Evolutionary conservation across 2,888 invertebrate genomes (phyloP).

Genomic region (Zaprionus obscuricornis): DNA sequence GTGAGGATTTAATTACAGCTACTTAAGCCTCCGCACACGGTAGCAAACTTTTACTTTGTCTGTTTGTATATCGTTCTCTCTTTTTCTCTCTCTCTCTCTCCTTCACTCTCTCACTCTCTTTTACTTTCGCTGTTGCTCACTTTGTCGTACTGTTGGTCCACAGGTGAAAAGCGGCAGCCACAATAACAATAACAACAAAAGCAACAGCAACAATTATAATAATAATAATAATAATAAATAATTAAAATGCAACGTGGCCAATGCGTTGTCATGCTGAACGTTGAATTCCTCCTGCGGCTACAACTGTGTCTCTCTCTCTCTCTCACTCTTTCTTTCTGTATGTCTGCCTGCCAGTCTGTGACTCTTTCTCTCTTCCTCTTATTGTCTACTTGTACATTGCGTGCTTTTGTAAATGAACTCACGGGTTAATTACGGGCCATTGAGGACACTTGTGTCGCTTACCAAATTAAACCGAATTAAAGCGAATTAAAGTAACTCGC

Average conservation of each 20-base stretch:
- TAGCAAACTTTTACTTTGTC: no score
- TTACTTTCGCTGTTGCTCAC: background rate
- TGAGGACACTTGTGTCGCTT: slow-evolving; percentile 45
- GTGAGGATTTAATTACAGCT: slow-evolving; percentile 32
- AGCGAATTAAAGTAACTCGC: slow-evolving; percentile 26
- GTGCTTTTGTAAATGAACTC: slow-evolving; percentile 49
- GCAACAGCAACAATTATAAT: slow-evolving; percentile 14
- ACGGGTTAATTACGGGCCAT: slow-evolving; percentile 61
- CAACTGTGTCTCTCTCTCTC: background rate
- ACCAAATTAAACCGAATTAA: slow-evolving; percentile 42
- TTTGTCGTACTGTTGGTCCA: background rate
- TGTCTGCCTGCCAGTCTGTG: background rate
- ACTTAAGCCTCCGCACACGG: slow-evolving; percentile 22
- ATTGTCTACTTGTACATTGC: slow-evolving; percentile 25
- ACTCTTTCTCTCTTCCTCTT: background rate
- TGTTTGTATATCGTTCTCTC: background rate
- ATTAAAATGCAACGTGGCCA: slow-evolving; percentile 46
- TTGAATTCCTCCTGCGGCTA: background rate
- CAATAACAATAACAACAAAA: background rate
- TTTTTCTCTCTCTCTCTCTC: background rate
- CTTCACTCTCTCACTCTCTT: background rate
- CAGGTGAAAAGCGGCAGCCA: slow-evolving; percentile 9
- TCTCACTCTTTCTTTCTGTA: background rate
- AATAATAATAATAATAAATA: slow-evolving; percentile 51
- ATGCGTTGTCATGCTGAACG: slow-evolving; percentile 13